phyloP scores from a whole-genome alignment of 92 coral and sea anemone genomes.

The Pocillopora grandis region DNA sequence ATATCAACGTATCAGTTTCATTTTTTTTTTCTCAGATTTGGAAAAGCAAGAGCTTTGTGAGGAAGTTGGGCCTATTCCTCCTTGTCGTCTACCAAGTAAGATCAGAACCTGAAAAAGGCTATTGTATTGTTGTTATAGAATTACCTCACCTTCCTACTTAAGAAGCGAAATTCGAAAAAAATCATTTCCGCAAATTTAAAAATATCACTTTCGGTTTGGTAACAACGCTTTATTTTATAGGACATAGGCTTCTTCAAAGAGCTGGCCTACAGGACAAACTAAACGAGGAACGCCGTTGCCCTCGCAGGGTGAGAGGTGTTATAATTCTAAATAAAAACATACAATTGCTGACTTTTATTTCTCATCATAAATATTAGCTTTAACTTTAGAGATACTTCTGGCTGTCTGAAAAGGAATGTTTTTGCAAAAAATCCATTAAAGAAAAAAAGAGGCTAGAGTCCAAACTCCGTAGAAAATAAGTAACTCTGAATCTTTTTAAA shows the following conservation, averaged over 20 bases:
- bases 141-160: too few species aligned
- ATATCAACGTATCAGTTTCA: neutral
- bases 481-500: too few species aligned
- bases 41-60: neutral
- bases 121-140: too few species aligned
- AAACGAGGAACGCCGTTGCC: neutral
- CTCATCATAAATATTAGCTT: neutral
- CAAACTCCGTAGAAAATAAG: too few species aligned
- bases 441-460: too few species aligned
- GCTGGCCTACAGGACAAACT: neutral
- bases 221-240: neutral
- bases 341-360: neutral
- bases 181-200: too few species aligned
- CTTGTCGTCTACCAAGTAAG: constrained; percentile 21
- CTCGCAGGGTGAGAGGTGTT: constrained; percentile 11
- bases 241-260: neutral
- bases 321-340: neutral
- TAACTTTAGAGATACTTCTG: too few species aligned
- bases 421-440: too few species aligned
- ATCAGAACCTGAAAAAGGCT: too few species aligned
- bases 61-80: neutral
- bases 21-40: neutral
- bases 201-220: too few species aligned
- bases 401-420: too few species aligned
- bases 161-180: too few species aligned